Percentiles rank a stretch among this genome's conserved stretches.
Conservation (phyloP, 2,888 invertebrate species). For the Stenurella melanura region DNA sequence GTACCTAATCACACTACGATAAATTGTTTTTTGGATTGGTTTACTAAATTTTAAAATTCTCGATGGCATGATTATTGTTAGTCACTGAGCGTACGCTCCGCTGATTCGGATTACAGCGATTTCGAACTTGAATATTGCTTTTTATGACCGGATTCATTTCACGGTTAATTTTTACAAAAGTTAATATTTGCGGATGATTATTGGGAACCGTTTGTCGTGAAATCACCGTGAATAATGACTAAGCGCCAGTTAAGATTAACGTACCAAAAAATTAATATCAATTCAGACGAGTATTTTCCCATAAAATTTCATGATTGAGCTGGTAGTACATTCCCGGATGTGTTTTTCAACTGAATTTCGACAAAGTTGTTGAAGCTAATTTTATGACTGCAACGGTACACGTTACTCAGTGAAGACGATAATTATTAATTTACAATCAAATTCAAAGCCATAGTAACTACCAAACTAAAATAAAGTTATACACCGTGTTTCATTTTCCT, state of each 20-base stretch:
- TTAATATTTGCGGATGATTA: conserved; percentile 35
- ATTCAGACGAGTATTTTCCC: conserved; percentile 2
- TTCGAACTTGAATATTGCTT: conserved; percentile 10
- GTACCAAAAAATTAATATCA: conserved; percentile 11
- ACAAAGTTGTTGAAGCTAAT: too few species aligned
- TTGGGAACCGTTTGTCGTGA: not conserved
- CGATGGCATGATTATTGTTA: not conserved
- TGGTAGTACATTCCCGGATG: not conserved
- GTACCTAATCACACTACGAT: not conserved
- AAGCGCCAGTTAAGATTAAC: conserved; percentile 2
- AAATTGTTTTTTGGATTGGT: not conserved
- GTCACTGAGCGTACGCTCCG: conserved; percentile 22
- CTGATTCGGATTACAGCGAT: conserved; percentile 8
- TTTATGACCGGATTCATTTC: conserved; percentile 31
- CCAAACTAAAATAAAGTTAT: too few species aligned
- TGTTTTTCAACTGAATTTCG: not conserved
- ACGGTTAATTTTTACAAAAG: conserved; percentile 36
- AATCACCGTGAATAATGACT: conserved; percentile 13
- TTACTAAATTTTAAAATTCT: not conserved
- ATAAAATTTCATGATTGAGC: not conserved
- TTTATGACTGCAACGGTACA: too few species aligned
- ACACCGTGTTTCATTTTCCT: too few species aligned
- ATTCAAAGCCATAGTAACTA: too few species aligned
- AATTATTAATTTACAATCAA: too few species aligned
- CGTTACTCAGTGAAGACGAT: too few species aligned